These are phyloP conservation scores for Ciconia nigra DNA, from an alignment of 2,797 vertebrate species.

Conservation along the genomic window DNA sequence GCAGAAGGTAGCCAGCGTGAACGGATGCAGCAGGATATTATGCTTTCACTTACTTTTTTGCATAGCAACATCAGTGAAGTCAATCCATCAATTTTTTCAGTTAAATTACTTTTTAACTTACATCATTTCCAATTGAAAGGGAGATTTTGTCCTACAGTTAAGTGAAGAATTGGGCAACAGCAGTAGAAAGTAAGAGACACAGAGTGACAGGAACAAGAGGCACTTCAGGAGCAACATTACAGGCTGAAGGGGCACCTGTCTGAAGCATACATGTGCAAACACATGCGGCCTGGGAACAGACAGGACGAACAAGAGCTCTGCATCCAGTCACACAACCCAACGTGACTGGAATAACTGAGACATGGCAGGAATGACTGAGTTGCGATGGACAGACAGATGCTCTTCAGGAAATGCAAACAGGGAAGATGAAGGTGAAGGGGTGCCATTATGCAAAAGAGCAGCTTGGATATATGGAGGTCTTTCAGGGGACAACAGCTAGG, in stretches of 20 bases:
- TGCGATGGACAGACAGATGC: background rate
- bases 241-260: background rate
- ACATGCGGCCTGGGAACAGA: background rate
- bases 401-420: background rate
- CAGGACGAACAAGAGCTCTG: background rate
- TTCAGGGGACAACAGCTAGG: background rate
- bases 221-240: background rate
- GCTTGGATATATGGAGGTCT: background rate
- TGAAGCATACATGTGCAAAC: background rate
- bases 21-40: background rate
- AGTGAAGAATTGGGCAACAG: background rate
- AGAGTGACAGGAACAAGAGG: background rate
- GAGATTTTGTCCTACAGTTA: background rate
- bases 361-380: background rate
- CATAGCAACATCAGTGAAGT: background rate
- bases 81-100: background rate
- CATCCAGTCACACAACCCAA: background rate
- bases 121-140: background rate
- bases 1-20: background rate
- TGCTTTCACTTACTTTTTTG: background rate
- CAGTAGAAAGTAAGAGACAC: background rate
- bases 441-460: background rate
- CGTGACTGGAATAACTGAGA: background rate
- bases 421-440: background rate
- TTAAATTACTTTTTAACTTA: background rate